Evolutionary conservation across 2,888 invertebrate species (phyloP), one percentile per base, ranked within the genome.

Genomic region (Merodon equestris): DNA sequence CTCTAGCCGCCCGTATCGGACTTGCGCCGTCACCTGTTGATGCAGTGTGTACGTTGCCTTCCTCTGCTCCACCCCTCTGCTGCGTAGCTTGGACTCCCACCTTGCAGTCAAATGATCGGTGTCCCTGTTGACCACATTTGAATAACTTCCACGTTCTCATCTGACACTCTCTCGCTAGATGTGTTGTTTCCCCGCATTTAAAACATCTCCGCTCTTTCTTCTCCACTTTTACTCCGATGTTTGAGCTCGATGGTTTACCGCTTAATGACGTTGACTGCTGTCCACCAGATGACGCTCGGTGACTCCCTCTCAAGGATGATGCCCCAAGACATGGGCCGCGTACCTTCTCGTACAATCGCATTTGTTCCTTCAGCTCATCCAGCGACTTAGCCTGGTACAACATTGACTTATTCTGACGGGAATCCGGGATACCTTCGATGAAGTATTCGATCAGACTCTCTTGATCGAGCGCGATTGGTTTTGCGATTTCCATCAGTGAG

Each of bases 401-500:
- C 36, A 53, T 15, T 14, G 53, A 1, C 14, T 64, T 61, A 1
- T 38, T 53, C 4, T 15, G 1, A 15, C 51, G 50, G 9, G 5
- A 14, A n/a, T 60, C 60, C 1, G 9, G 36, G 38, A 71, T 67
- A 1, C 73, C 73, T 1, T 81, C 64, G 9, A 72, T 45, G 17
- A 72, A 68, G 51, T 81, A 81, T 5, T 64, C 60, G 0, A 76
- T 68, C 34, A 75, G 18, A 15, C 76, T 81, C 12, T 53, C 48
- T 1, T 77, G 73, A 42, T 77, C 77, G 1, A 77, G n/a, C 10
- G 54, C n/a, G 12, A 81, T 67, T 18, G 70, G 40, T 19, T 61
- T 75, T 1, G 47, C 75, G 1, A 79, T 63, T 18, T 81, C 70
- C 47, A 66, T 66, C 9, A 81, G 34, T 1, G 38, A 27, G 10